Evolutionary conservation across 2,113 vertebrate species (phyloP).

Genomic region (Anguilla japonica): DNA sequence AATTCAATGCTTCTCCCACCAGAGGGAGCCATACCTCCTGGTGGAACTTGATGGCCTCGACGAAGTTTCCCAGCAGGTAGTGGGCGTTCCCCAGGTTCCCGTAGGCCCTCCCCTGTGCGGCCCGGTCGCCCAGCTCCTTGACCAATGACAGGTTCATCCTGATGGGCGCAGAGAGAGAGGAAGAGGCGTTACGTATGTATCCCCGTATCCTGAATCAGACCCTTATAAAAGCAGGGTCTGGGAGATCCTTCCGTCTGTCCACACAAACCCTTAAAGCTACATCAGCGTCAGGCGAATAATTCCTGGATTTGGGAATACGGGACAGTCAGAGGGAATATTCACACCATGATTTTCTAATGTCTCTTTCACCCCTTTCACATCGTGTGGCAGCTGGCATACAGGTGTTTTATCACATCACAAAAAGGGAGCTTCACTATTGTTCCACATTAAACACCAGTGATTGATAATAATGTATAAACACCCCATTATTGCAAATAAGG

Average conservation of each 20-base stretch:
- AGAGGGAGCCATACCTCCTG: conserved; percentile 78
- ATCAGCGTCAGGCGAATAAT: neutral
- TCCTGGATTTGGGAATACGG: neutral
- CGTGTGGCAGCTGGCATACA: too few relatives aligned
- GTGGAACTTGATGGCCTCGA: conserved; percentile 88
- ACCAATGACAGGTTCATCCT: conserved; percentile 94
- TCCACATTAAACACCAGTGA: too few relatives aligned
- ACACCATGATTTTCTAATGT: neutral
- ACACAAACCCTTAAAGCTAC: neutral
- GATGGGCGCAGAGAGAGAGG: conserved; percentile 20
- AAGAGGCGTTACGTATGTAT: neutral
- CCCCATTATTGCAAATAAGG: too few relatives aligned
- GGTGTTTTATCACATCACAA: too few relatives aligned
- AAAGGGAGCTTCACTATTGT: too few relatives aligned
- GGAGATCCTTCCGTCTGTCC: neutral
- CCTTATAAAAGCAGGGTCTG: neutral
- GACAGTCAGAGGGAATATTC: neutral
- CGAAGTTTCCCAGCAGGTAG: conserved; percentile 91
- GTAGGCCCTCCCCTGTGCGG: conserved; percentile 89
- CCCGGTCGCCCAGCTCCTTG: conserved; percentile 91
- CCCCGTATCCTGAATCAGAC: neutral
- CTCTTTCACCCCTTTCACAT: neutral
- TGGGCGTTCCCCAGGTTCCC: conserved; percentile 98
- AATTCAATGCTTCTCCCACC: neutral
- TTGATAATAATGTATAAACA: too few relatives aligned